Evolutionary conservation across 2,113 vertebrate genomes (phyloP), one percentile per base, ranked within the genome.

Genomic region (Lampris megalopsis): DNA sequence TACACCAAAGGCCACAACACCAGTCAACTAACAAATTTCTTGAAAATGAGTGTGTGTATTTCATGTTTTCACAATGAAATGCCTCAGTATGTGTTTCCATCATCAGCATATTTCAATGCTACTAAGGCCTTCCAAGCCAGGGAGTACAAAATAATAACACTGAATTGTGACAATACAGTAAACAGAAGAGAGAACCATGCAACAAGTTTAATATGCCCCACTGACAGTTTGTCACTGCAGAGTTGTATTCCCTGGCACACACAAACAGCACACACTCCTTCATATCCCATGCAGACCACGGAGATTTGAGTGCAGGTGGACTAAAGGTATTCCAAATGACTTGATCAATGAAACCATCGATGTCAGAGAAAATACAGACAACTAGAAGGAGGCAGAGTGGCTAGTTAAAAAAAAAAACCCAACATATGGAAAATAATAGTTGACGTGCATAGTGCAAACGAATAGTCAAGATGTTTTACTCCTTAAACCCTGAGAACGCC

Each of bases 381-480:
- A 37, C 65, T 52, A 9, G 43, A 64, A 47, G 13, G 24, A 36
- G 47, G 13, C 10, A 38, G n/a, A 40, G 53, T 67, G 73, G 7
- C 63, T 69, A 42, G 37, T 1, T 40, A 37, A 73, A 72, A 64
- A 67, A 72, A 24, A 24, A 24, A 24, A 0, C 24, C 24, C 42
- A 61, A 63, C 63, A 71, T 53, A 11, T 62, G 58, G 38, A 49
- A 49, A 63, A 65, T n/a, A 63, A 72, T 69, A 59, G 64, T 24
- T 71, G 73, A 67, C 66, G 77, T 50, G 66, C 71, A 77, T 64
- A 59, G 11, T 48, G 49, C 70, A 72, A 81, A 53, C 48, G 63
- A 79, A 68, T 72, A 41, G 37, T 72, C 41, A 5, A 56, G 41
- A 6, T 60, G 11, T 58, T 10, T 69, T 60, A 24, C 6, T 13